Conservation (phyloP, 2,797 vertebrate species). For the Argentina silus region DNA sequence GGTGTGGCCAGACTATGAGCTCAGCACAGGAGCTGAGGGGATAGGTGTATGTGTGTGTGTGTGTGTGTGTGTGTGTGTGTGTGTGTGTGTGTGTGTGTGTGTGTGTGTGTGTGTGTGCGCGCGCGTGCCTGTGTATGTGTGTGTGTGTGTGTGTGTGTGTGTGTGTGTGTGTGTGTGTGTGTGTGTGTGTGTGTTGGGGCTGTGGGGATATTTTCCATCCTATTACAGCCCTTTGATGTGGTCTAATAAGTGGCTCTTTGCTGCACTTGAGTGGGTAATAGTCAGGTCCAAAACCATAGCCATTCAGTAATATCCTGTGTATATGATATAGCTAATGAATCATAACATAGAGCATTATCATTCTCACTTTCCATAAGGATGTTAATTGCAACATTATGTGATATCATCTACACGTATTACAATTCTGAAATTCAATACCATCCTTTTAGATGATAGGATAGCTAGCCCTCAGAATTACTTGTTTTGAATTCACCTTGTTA, state of each 20-base stretch:
- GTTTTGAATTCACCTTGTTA: constrained; percentile 17
- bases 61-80: too few relatives aligned
- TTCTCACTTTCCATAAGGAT: background rate
- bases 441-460: constrained; percentile 13
- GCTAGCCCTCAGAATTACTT: constrained; percentile 1
- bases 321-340: background rate
- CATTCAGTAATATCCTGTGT: constrained; percentile 46
- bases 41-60: constrained; percentile 23
- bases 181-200: constrained; percentile 70
- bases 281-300: constrained; percentile 66
- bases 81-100: constrained; percentile 62
- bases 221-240: constrained; percentile 70
- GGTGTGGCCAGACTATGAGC: constrained; percentile 75
- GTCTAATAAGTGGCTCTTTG: constrained; percentile 69
- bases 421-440: constrained; percentile 30
- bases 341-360: background rate
- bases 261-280: constrained; percentile 54
- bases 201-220: constrained; percentile 67
- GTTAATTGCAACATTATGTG: background rate
- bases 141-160: too few relatives aligned
- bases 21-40: constrained; percentile 65
- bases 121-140: background rate
- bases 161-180: constrained; percentile 49
- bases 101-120: too few relatives aligned
- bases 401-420: constrained; percentile 23